These are phyloP conservation scores for Eremobia ochroleuca DNA, from an alignment of 2,888 invertebrate genomes.

Conservation along the genomic window DNA sequence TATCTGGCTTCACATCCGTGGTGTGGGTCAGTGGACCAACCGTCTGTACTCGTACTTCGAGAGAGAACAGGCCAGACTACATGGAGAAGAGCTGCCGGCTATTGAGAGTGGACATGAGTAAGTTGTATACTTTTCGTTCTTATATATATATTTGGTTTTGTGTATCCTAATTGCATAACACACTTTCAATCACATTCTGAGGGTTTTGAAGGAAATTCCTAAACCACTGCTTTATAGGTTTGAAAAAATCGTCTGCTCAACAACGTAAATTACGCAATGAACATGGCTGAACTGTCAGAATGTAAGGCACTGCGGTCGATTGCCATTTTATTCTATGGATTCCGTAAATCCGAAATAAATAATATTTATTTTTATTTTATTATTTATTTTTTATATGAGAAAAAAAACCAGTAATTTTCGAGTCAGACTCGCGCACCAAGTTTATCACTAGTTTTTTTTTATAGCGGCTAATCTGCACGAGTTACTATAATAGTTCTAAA, in stretches of 20 bases:
- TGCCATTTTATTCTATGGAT: no score
- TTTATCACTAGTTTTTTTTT: background rate
- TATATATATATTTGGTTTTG: background rate
- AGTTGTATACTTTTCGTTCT: conserved; percentile 32
- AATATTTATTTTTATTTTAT: no score
- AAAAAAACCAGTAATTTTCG: background rate
- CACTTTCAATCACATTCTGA: no score
- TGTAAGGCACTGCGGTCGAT: background rate
- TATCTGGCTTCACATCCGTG: conserved; percentile 98
- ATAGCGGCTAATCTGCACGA: background rate
- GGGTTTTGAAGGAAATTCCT: background rate
- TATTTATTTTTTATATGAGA: no score
- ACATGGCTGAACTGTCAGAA: background rate
- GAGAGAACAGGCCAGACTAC: conserved; percentile 94
- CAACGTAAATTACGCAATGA: background rate
- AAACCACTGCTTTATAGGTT: background rate
- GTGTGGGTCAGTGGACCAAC: conserved; percentile 98
- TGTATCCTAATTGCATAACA: background rate
- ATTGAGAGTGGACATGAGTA: conserved; percentile 73
- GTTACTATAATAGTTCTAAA: background rate
- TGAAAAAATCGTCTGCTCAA: background rate
- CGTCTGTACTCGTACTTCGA: conserved; percentile 96
- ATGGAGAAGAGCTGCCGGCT: conserved; percentile 91
- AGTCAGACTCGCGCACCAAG: background rate
- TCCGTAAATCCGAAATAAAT: no score